A percentile compares a stretch with the other conserved stretches of the same genome.
These are phyloP conservation scores for Polydrusus pterygomalis DNA, from an alignment of 2,888 invertebrate species.

Conservation along the genomic window DNA sequence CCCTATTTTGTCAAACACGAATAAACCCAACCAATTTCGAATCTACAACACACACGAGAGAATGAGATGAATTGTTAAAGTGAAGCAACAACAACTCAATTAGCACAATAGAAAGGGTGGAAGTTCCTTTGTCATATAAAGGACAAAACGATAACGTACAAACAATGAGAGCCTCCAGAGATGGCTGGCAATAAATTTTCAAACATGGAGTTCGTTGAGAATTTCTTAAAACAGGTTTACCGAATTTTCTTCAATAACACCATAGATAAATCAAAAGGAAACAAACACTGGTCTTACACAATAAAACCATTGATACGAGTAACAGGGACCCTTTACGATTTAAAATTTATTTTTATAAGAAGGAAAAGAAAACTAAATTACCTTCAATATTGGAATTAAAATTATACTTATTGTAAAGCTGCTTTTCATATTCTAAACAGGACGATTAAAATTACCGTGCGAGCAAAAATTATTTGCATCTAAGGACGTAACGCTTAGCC, in stretches of 20 bases:
- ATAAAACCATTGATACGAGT: not conserved
- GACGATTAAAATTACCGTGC: too few species aligned
- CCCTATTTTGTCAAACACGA: too few species aligned
- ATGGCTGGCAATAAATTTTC: not conserved
- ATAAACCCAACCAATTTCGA: not conserved
- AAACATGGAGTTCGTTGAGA: not conserved
- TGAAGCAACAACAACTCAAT: constrained; percentile 7
- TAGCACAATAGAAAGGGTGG: constrained; percentile 2
- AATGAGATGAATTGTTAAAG: not conserved
- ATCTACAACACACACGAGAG: not conserved
- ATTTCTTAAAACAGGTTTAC: not conserved
- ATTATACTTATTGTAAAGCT: too few species aligned
- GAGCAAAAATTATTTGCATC: too few species aligned
- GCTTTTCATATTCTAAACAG: too few species aligned
- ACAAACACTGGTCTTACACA: not conserved
- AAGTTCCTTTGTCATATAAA: constrained; percentile 16
- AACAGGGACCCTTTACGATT: too few species aligned
- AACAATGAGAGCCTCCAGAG: not conserved
- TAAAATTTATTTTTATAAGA: too few species aligned
- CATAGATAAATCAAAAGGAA: too few species aligned
- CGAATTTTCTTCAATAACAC: not conserved
- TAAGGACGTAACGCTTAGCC: too few species aligned
- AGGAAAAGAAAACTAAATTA: too few species aligned
- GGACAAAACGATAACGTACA: constrained; percentile 12
- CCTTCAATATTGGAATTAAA: too few species aligned